Percentiles rank a stretch among this genome's conserved stretches.
Evolutionary conservation across 2,888 invertebrate genomes (phyloP).

Genomic region (Hedychridium roseum): DNA sequence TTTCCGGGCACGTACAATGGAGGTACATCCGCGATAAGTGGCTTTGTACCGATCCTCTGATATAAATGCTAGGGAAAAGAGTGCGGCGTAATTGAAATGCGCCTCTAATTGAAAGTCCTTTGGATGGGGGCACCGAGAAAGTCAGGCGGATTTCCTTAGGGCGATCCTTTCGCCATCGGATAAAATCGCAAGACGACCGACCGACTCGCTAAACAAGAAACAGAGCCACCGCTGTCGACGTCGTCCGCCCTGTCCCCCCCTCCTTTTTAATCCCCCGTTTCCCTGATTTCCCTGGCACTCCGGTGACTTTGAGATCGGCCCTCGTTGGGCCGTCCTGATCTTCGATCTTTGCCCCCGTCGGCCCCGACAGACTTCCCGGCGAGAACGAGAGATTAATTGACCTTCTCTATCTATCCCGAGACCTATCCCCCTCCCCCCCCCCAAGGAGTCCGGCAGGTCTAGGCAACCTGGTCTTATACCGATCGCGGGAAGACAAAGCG

Average conservation of each 20-base stretch:
- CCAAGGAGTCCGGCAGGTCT: neutral
- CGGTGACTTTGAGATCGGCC: conserved; percentile 8
- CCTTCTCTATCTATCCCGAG: conserved; percentile 21
- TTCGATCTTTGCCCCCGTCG: conserved; percentile 22
- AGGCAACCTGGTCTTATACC: conserved; percentile 11
- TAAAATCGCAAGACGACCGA: conserved; percentile 16
- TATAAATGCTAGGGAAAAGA: conserved; percentile 10
- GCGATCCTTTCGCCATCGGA: conserved; percentile 12
- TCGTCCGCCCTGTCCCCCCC: conserved; percentile 3
- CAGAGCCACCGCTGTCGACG: neutral
- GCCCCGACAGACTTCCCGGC: no score
- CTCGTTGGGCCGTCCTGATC: conserved; percentile 13
- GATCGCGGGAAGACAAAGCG: conserved; percentile 21
- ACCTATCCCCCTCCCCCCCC: conserved; percentile 1
- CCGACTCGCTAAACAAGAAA: conserved; percentile 18
- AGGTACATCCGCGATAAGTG: conserved; percentile 16
- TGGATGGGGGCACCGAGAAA: conserved; percentile 5
- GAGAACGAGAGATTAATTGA: conserved; percentile 31
- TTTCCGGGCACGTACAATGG: conserved; percentile 16
- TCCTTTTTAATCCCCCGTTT: conserved; percentile 1
- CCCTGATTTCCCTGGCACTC: conserved; percentile 14
- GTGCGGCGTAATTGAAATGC: conserved; percentile 31
- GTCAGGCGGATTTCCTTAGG: conserved; percentile 17
- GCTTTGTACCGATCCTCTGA: conserved; percentile 18
- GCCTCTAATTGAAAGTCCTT: conserved; percentile 38